Conservation (phyloP, 2,113 vertebrate genomes). For the Vulpes lagopus region DNA sequence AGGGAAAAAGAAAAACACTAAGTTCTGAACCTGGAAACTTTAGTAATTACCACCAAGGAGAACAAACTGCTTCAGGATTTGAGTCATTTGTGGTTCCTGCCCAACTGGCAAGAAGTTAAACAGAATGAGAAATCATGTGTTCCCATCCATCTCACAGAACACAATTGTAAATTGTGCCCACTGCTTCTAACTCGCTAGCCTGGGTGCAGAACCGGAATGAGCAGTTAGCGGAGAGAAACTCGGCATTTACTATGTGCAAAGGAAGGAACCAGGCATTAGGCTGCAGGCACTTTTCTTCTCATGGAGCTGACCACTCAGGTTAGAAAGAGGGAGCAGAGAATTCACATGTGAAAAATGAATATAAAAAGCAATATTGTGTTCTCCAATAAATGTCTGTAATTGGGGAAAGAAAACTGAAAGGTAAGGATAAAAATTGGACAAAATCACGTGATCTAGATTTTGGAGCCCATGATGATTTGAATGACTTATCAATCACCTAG, state of each 20-base stretch:
- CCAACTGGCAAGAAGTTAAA: neutral
- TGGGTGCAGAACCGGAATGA: neutral
- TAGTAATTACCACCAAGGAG: neutral
- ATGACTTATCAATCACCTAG: neutral
- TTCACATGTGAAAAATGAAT: neutral
- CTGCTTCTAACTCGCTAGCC: neutral
- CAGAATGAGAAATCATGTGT: neutral
- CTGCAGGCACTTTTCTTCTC: fast-evolving
- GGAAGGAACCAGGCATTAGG: neutral
- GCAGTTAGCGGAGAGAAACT: neutral
- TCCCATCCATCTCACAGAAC: neutral
- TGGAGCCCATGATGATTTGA: neutral
- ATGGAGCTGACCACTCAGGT: neutral
- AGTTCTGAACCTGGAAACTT: slow-evolving; percentile 3
- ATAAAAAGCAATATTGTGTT: neutral
- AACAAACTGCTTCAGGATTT: slow-evolving; percentile 46
- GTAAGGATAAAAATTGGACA: neutral
- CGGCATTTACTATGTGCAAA: fast-evolving
- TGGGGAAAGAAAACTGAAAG: neutral
- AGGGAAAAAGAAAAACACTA: slow-evolving; percentile 8
- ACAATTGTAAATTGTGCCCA: neutral
- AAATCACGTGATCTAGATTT: neutral
- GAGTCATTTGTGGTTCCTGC: neutral
- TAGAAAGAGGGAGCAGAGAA: neutral
- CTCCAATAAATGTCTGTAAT: neutral